These are phyloP conservation scores for Aphidius gifuensis DNA, from an alignment of 1,140 invertebrate species.

Conservation along the genomic window DNA sequence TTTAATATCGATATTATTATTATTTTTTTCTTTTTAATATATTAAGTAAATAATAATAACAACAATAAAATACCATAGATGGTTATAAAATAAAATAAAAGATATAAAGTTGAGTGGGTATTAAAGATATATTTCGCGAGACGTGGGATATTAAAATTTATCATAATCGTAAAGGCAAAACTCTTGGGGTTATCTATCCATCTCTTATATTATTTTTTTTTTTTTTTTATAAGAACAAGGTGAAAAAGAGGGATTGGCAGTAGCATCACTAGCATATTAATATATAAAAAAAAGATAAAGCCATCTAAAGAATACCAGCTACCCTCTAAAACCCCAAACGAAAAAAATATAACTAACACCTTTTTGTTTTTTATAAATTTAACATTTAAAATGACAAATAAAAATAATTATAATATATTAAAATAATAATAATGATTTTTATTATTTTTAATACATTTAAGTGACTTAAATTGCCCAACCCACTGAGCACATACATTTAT, in stretches of 20 bases:
- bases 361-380: too few relatives aligned
- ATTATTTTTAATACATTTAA: constrained; percentile 40
- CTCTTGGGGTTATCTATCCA: too few relatives aligned
- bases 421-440: constrained; percentile 14
- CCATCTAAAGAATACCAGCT: too few relatives aligned
- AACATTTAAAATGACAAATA: background rate
- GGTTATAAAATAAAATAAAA: constrained; percentile 18
- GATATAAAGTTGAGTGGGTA: constrained; percentile 13
- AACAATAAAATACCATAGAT: background rate
- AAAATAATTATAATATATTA: background rate
- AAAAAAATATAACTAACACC: too few relatives aligned
- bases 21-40: background rate
- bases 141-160: constrained; percentile 31
- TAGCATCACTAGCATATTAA: constrained; percentile 9
- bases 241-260: background rate
- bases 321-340: too few relatives aligned
- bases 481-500: constrained; percentile 13
- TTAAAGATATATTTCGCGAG: constrained; percentile 30
- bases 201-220: too few relatives aligned
- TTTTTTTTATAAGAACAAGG: background rate
- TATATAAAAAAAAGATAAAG: constrained; percentile 3
- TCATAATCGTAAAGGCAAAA: constrained; percentile 38
- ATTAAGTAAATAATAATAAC: background rate
- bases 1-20: background rate
- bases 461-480: constrained; percentile 22